Base-by-base conservation (phyloP, 2,113 vertebrate species). In the Ancistrus triradiatus region DNA sequence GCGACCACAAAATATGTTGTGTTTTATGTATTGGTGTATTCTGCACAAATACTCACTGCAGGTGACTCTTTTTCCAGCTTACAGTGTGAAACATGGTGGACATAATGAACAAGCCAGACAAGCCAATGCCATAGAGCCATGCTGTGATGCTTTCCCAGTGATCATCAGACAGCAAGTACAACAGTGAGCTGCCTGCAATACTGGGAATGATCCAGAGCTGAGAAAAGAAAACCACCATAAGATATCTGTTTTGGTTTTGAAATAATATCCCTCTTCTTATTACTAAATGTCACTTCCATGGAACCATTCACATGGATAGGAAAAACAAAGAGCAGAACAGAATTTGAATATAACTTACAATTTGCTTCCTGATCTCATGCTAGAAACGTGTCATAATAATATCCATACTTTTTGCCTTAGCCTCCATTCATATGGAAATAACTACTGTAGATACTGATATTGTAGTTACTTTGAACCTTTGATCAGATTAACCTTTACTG, bases 21-120 rank as follows among this genome's bases (percentile, higher is more conserved):
- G n/a, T n/a, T n/a, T n/a, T n/a, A n/a, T n/a, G n/a, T n/a, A n/a
- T n/a, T n/a, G n/a, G n/a, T n/a, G n/a, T n/a, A n/a, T 31, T 31
- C 3, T 31, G 7, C 7, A 7, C 27, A 57, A 24, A 46, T 52
- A 68, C 65, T 61, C 13, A 95, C 95, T 93, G 89, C 74, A 97
- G 88, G 25, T 98, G 95, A 72, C 92, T 91, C 80, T 95, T 95
- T 88, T 93, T 98, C 95, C 95, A 98, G 74, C 93, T 89, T 80
- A 97, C 85, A 6, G 92, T 95, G 79, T 98, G 95, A 77, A 96
- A 98, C 59, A 93, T 76, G 5, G 95, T 97, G 74, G 95, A 98
- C 67, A 97, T 93, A 44, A 95, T 92, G 59, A 98, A 98, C 72
- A 98, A 91, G 19, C 92, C 92, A 27, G 90, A 94, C 64, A 98